A percentile compares a stretch with the other conserved stretches of the same genome.
Evolutionary conservation across 2,888 invertebrate genomes (phyloP).

Genomic region (Leptura quadrifasciata): DNA sequence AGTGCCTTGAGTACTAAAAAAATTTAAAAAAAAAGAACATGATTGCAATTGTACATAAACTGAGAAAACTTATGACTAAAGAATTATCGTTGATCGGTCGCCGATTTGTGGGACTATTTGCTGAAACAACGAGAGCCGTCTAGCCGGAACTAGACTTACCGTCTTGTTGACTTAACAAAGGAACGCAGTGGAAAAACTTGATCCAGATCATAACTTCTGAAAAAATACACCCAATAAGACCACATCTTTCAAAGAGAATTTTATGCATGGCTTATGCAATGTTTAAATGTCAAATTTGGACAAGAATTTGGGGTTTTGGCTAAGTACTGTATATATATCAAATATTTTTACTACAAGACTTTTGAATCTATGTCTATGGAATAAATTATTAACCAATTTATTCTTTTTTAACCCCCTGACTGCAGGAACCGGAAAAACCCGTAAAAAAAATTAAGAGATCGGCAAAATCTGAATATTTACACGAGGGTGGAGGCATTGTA

Average conservation of each 20-base stretch:
- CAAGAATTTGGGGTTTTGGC: constrained; percentile 46
- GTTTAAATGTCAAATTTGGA: constrained; percentile 35
- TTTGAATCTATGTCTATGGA: background rate
- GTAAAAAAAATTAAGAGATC: too few relatives aligned
- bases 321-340: constrained; percentile 23
- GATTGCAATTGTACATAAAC: constrained; percentile 38
- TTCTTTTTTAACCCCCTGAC: too few relatives aligned
- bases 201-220: constrained; percentile 83
- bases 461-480: too few relatives aligned
- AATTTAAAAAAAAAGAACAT: background rate
- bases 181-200: constrained; percentile 78
- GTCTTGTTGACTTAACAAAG: constrained; percentile 78
- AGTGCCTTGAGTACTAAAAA: background rate
- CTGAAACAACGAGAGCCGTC: constrained; percentile 70
- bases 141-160: constrained; percentile 81
- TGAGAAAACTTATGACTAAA: constrained; percentile 37
- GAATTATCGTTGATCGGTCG: constrained; percentile 42
- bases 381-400: too few relatives aligned
- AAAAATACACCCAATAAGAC: constrained; percentile 87
- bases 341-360: constrained; percentile 18
- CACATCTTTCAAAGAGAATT: constrained; percentile 63
- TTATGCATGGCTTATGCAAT: constrained; percentile 58
- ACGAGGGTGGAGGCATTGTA: too few relatives aligned
- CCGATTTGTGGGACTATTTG: constrained; percentile 56
- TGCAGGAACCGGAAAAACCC: too few relatives aligned